Evolutionary conservation across 2,113 vertebrate species (phyloP).

Genomic region (Tor tambroides): DNA sequence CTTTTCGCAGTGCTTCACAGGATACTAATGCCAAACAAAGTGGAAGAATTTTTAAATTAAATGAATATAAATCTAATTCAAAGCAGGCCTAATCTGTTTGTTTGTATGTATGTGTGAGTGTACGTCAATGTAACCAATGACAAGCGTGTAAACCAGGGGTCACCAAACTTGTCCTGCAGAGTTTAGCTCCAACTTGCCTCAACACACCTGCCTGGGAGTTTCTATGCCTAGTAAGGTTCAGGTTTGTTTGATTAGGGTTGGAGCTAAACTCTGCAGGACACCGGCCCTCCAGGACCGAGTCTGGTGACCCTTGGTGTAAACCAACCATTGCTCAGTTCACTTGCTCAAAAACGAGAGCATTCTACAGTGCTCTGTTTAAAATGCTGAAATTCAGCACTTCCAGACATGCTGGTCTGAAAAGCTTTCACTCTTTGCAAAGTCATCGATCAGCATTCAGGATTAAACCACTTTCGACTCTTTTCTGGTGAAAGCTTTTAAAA

Average conservation of each 20-base stretch:
- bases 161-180: too few species aligned
- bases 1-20: neutral
- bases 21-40: constrained; percentile 1
- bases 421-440: neutral
- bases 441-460: constrained; percentile 34
- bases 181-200: too few species aligned
- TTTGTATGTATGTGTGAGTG: neutral
- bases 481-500: constrained; percentile 24
- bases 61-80: neutral
- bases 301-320: neutral
- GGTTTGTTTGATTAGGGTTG: too few species aligned
- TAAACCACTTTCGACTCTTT: constrained; percentile 15
- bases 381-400: neutral
- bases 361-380: neutral
- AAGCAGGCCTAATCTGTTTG: neutral
- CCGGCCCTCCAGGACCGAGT: too few species aligned
- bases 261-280: too few species aligned
- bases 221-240: too few species aligned
- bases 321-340: neutral
- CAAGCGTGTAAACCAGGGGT: neutral
- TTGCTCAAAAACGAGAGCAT: neutral
- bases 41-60: neutral
- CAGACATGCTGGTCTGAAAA: constrained; percentile 9
- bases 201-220: too few species aligned
- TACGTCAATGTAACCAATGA: neutral